phyloP scores from a whole-genome alignment of 2,888 invertebrate species.

The Pachymerium ferrugineum region DNA sequence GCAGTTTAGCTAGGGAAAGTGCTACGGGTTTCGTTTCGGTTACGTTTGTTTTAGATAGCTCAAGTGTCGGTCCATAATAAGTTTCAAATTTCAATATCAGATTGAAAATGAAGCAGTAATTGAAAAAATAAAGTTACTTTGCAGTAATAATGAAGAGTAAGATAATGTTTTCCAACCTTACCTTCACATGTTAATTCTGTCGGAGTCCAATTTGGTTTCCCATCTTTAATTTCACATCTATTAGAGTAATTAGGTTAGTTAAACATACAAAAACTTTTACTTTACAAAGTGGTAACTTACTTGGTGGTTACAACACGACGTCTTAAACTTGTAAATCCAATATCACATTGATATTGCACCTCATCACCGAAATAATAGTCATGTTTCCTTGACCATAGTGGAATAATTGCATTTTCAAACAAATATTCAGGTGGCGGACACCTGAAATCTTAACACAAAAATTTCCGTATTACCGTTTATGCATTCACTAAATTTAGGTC shows the following conservation, averaged over 20 bases:
- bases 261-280: neutral
- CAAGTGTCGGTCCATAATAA: no score
- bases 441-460: neutral
- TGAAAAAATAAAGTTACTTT: no score
- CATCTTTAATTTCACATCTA: neutral
- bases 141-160: no score
- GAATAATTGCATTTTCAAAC: neutral
- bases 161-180: no score
- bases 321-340: neutral
- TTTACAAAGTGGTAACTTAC: neutral
- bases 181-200: neutral
- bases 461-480: neutral
- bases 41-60: no score
- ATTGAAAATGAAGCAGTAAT: no score
- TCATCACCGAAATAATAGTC: neutral
- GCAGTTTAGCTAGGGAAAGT: no score
- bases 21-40: no score
- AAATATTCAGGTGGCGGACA: neutral
- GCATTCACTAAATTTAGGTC: neutral
- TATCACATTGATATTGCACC: neutral
- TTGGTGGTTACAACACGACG: neutral
- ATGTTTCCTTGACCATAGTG: neutral
- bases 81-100: neutral
- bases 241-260: neutral
- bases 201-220: neutral